Percentiles rank a stretch among this genome's conserved stretches.
Evolutionary conservation across 2,888 invertebrate genomes (phyloP).

Genomic region (Tillus elongatus): DNA sequence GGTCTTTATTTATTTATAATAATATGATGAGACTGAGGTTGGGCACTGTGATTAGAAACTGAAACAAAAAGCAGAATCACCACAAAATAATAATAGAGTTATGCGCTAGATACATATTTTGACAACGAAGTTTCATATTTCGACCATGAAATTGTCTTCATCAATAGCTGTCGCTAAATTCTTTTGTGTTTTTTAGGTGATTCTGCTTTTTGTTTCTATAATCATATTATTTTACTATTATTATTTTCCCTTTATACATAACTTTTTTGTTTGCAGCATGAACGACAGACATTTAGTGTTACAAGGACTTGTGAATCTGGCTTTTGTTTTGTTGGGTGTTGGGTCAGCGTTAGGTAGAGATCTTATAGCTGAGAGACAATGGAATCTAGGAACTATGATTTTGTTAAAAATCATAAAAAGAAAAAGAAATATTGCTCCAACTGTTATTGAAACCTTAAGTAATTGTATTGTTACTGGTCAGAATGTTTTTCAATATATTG

Average conservation of each 20-base stretch:
- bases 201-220: neutral
- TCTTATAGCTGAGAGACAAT: conserved; percentile 37
- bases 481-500: conserved; percentile 49
- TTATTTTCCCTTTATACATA: too few species aligned
- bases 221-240: too few species aligned
- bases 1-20: too few species aligned
- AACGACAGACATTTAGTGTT: conserved; percentile 44
- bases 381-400: conserved; percentile 48
- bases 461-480: conserved; percentile 50
- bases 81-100: too few species aligned
- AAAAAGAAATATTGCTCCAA: conserved; percentile 46
- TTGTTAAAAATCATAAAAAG: conserved; percentile 51
- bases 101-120: too few species aligned
- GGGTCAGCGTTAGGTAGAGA: conserved; percentile 30
- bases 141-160: too few species aligned
- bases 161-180: too few species aligned
- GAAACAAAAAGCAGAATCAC: too few species aligned
- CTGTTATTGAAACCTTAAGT: conserved; percentile 48
- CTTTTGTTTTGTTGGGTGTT: conserved; percentile 38
- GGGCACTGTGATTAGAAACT: too few species aligned
- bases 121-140: too few species aligned
- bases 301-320: conserved; percentile 40
- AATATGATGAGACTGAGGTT: too few species aligned
- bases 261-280: conserved; percentile 31
- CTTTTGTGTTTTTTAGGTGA: too few species aligned